Evolutionary conservation across 2,888 invertebrate species (phyloP).

Genomic region (Eupithecia vulgata): DNA sequence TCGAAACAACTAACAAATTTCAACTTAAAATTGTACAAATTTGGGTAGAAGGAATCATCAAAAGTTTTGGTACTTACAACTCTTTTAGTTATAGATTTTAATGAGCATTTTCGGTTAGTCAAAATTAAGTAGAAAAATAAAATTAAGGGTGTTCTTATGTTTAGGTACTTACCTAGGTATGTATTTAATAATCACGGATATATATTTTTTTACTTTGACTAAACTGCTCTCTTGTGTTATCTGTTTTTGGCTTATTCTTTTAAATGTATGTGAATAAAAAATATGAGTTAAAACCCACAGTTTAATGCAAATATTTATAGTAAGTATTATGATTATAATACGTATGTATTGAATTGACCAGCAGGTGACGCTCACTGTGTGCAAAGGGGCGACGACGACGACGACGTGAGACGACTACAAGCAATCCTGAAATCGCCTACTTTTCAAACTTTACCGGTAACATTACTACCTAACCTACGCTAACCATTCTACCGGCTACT

Average conservation of each 20-base stretch:
- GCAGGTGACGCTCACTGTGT: no score
- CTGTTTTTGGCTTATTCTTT: no score
- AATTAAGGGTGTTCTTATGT: neutral
- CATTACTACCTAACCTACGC: neutral
- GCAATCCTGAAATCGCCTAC: neutral
- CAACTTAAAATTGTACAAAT: neutral
- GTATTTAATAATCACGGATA: no score
- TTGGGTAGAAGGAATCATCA: neutral
- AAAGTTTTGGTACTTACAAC: neutral
- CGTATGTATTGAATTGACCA: no score
- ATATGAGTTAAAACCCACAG: no score
- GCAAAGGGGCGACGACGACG: no score
- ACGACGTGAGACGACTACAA: neutral
- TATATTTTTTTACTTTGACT: no score
- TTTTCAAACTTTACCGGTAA: neutral
- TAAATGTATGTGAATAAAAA: no score
- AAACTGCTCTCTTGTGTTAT: no score
- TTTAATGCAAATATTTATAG: no score
- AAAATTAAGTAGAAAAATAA: no score
- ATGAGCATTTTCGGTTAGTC: neutral
- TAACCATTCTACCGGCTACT: constrained; percentile 9
- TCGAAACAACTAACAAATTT: neutral
- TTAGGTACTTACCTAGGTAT: neutral
- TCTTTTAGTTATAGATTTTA: neutral
- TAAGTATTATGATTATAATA: no score